Conservation (phyloP, 2,888 invertebrate species). For the Melieria picta region DNA sequence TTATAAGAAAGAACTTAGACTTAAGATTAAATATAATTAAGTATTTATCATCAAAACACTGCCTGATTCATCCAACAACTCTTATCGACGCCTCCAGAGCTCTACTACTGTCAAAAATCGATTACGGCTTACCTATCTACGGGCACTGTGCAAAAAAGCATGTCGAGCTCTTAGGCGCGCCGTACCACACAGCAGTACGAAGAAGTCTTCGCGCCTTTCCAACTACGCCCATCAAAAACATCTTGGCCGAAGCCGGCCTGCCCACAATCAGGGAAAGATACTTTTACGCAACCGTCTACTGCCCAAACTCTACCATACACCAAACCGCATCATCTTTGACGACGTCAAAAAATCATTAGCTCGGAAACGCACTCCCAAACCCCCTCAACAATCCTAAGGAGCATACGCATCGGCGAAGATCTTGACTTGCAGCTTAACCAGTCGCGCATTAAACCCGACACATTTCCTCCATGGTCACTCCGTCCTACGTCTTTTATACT, state of each 20-base stretch:
- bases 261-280: constrained; percentile 1
- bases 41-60: constrained; percentile 2
- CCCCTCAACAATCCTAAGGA: too few species aligned
- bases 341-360: too few species aligned
- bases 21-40: constrained; percentile 5
- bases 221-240: background rate
- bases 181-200: constrained; percentile 8
- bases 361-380: too few species aligned
- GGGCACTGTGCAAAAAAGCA: background rate
- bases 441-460: too few species aligned
- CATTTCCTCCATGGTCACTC: too few species aligned
- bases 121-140: constrained; percentile 6
- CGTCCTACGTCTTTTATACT: too few species aligned
- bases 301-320: background rate
- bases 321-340: background rate
- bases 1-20: too few species aligned
- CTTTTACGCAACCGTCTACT: background rate
- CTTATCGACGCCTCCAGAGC: background rate
- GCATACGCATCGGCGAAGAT: too few species aligned
- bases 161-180: background rate
- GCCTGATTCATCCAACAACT: background rate
- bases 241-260: background rate
- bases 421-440: too few species aligned
- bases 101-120: background rate
- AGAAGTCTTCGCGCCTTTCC: constrained; percentile 9